phyloP scores from a whole-genome alignment of 2,113 vertebrate species.

The Fregata magnificens region DNA sequence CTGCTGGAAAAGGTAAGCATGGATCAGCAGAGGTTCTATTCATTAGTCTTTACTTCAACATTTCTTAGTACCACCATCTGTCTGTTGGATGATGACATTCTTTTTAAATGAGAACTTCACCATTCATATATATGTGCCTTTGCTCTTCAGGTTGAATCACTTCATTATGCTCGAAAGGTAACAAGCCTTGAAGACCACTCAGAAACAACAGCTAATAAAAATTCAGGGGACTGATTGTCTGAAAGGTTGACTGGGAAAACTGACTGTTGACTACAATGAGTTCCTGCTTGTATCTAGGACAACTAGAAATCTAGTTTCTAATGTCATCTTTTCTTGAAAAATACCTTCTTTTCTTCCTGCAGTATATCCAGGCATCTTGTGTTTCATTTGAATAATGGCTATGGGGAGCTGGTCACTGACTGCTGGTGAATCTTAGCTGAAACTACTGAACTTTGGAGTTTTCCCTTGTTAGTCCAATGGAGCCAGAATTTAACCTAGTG shows the following conservation, averaged over 20 bases:
- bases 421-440: not conserved
- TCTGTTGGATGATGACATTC: not conserved
- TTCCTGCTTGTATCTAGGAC: not conserved
- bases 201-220: not conserved
- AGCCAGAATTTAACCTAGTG: not conserved
- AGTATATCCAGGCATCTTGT: not conserved
- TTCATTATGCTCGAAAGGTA: not conserved
- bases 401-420: not conserved
- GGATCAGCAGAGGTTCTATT: not conserved
- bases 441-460: not conserved
- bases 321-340: not conserved
- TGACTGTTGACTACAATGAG: not conserved
- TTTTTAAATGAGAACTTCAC: not conserved
- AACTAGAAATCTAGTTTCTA: not conserved
- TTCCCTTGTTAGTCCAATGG: not conserved
- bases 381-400: not conserved
- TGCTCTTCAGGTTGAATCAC: not conserved
- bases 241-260: not conserved
- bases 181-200: not conserved
- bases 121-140: not conserved
- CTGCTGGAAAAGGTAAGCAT: not conserved
- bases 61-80: not conserved
- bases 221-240: not conserved
- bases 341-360: not conserved
- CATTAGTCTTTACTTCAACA: not conserved